Conservation (phyloP, 2,888 invertebrate genomes). For the Autographa pulchrina region DNA sequence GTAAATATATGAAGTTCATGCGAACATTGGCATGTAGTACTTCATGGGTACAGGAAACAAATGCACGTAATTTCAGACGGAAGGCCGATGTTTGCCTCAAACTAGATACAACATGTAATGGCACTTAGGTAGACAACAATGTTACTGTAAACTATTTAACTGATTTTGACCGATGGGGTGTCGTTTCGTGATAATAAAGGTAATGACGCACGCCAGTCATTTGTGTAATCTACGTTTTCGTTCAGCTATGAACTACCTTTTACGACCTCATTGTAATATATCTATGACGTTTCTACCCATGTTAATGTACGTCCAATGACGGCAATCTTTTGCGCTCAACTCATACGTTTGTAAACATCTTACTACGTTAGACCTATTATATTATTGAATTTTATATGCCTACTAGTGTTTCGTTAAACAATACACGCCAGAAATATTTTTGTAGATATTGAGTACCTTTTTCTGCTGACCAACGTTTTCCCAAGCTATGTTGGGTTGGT, state of each 20-base stretch:
- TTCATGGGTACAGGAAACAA: background rate
- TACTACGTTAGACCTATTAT: background rate
- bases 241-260: slow-evolving; percentile 12
- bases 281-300: slow-evolving; percentile 26
- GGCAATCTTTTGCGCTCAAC: slow-evolving; percentile 26
- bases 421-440: background rate
- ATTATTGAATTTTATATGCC: slow-evolving; percentile 2
- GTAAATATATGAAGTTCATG: slow-evolving; percentile 1
- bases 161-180: slow-evolving; percentile 14
- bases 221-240: slow-evolving; percentile 21
- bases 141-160: slow-evolving; percentile 7
- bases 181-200: background rate
- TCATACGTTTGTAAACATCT: slow-evolving; percentile 10
- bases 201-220: slow-evolving; percentile 14
- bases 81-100: background rate
- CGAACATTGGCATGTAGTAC: background rate
- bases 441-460: background rate
- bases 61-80: background rate
- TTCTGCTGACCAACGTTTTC: too few species aligned
- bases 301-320: slow-evolving; percentile 28
- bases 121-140: background rate
- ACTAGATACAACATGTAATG: background rate
- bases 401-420: background rate
- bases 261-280: slow-evolving; percentile 28
- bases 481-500: too few species aligned